Evolutionary conservation across 2,797 vertebrate genomes (phyloP).

Genomic region (Danio aesculapii): DNA sequence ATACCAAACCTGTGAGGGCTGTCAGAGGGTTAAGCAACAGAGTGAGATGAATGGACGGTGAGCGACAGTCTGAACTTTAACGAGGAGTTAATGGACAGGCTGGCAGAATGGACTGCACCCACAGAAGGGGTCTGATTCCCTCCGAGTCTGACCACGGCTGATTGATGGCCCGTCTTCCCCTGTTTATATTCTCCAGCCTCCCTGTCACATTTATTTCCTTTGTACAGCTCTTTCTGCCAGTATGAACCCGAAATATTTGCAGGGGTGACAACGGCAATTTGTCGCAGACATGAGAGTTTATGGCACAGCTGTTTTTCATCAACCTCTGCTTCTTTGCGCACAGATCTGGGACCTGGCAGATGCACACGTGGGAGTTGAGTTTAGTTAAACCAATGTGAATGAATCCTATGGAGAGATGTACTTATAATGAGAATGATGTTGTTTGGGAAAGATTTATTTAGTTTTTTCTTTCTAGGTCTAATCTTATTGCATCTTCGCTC

Average conservation of each 20-base stretch:
- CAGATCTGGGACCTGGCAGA: slow-evolving; percentile 3
- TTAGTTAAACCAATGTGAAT: background rate
- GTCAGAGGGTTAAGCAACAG: slow-evolving; percentile 53
- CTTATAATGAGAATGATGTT: background rate
- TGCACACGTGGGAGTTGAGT: slow-evolving; percentile 17
- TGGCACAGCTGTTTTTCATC: slow-evolving; percentile 35
- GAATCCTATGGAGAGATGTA: background rate
- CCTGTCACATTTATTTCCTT: slow-evolving; percentile 48
- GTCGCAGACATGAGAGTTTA: slow-evolving; percentile 44
- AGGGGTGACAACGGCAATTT: slow-evolving; percentile 59
- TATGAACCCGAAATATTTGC: slow-evolving; percentile 51
- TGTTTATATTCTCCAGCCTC: slow-evolving; percentile 58
- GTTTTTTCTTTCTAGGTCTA: background rate
- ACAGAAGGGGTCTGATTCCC: slow-evolving; percentile 52
- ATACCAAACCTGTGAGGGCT: slow-evolving; percentile 49
- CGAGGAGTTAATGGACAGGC: slow-evolving; percentile 61
- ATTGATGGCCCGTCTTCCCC: slow-evolving; percentile 56
- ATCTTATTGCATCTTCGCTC: background rate
- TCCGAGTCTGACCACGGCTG: slow-evolving; percentile 47
- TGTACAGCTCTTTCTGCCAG: slow-evolving; percentile 54
- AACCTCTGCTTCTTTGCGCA: slow-evolving; percentile 27
- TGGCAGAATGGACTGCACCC: slow-evolving; percentile 35
- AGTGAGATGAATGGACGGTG: slow-evolving; percentile 57
- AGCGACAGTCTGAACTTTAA: slow-evolving; percentile 59
- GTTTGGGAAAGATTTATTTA: slow-evolving; percentile 1